Evolutionary conservation across 2,888 invertebrate genomes (phyloP).

Genomic region (Platycheirus albimanus): DNA sequence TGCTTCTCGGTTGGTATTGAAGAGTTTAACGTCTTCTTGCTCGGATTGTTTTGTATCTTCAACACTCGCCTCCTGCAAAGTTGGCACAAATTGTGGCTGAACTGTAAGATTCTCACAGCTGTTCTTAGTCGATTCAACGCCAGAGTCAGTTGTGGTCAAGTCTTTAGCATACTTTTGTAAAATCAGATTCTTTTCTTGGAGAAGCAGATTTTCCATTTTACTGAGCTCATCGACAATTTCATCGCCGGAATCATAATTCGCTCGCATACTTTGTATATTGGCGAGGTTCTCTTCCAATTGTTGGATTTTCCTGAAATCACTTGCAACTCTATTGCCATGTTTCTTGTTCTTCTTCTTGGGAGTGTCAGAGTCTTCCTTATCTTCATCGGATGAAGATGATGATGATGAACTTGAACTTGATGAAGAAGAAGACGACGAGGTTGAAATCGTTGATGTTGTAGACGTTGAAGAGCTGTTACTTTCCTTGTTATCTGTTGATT

Average conservation of each 20-base stretch:
- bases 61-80: constrained; percentile 41
- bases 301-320: constrained; percentile 80
- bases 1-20: constrained; percentile 80
- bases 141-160: constrained; percentile 58
- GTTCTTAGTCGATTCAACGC: constrained; percentile 59
- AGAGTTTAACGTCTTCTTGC: constrained; percentile 78
- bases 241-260: constrained; percentile 80
- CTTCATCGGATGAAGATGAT: constrained; percentile 69
- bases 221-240: constrained; percentile 80
- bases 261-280: constrained; percentile 81
- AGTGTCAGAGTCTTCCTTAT: constrained; percentile 48
- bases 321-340: constrained; percentile 76
- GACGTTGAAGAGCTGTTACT: constrained; percentile 74
- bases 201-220: constrained; percentile 80
- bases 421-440: constrained; percentile 76
- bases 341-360: constrained; percentile 50
- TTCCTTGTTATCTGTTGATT: constrained; percentile 59
- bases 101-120: constrained; percentile 56
- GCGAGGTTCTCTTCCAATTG: constrained; percentile 80
- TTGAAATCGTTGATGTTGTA: constrained; percentile 74
- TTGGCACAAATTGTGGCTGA: constrained; percentile 55
- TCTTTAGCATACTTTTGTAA: constrained; percentile 79
- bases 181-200: constrained; percentile 80
- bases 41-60: constrained; percentile 33
- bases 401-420: constrained; percentile 75